Evolutionary conservation across 2,113 vertebrate species (phyloP).

Genomic region (Pandion haliaetus): DNA sequence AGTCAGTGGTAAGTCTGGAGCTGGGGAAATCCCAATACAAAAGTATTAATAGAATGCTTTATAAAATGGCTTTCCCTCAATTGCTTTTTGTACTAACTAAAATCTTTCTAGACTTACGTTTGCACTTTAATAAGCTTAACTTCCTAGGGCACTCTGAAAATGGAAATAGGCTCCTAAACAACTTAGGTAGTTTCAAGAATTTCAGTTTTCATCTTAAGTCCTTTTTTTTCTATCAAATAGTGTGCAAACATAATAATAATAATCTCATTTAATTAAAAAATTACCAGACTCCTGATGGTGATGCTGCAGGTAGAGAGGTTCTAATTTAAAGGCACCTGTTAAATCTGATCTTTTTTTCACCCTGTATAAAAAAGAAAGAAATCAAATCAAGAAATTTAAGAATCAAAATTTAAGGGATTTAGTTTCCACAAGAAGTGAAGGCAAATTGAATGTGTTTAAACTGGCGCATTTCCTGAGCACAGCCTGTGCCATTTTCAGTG

Average conservation of each 20-base stretch:
- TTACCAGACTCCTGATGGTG: constrained; percentile 93
- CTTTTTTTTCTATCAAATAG: not conserved
- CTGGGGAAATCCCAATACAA: not conserved
- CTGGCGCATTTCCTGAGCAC: constrained; percentile 25
- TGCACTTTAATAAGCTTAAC: not conserved
- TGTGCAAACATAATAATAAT: not conserved
- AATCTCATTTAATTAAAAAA: not conserved
- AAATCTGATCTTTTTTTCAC: constrained; percentile 88
- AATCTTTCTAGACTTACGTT: not conserved
- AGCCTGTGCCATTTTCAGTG: constrained; percentile 49
- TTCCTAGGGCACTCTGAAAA: not conserved
- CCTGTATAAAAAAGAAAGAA: constrained; percentile 71
- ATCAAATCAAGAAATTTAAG: not conserved
- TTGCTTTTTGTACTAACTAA: not conserved
- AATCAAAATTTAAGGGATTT: not conserved
- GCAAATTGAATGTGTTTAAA: constrained; percentile 4
- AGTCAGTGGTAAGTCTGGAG: not conserved
- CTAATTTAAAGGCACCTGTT: constrained; percentile 90
- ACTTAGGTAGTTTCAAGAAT: not conserved
- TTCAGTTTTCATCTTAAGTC: not conserved
- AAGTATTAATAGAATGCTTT: not conserved
- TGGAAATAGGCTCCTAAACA: not conserved
- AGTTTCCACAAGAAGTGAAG: not conserved
- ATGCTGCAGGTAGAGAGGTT: constrained; percentile 92
- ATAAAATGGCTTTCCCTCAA: not conserved